These are phyloP conservation scores for Salvelinus sp. DNA, from an alignment of 2,113 vertebrate species.

Conservation along the genomic window DNA sequence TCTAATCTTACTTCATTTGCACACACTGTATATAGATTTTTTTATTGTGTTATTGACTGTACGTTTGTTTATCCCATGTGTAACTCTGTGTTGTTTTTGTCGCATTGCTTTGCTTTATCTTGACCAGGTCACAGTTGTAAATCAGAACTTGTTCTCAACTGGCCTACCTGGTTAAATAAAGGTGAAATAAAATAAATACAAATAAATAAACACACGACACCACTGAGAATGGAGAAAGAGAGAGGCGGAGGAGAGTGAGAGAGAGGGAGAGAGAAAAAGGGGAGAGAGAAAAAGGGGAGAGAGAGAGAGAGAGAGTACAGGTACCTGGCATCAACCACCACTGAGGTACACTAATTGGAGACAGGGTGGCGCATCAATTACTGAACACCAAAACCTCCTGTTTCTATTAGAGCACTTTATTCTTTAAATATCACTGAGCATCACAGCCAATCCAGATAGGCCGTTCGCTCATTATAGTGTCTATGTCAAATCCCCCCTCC, in stretches of 20 bases:
- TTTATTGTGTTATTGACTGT: too few relatives aligned
- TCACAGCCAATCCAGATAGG: slow-evolving; percentile 29
- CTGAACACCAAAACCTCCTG: slow-evolving; percentile 24
- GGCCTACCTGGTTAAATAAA: too few relatives aligned
- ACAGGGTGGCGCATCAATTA: slow-evolving; percentile 43
- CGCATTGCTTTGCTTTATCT: too few relatives aligned
- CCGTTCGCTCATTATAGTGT: slow-evolving; percentile 42
- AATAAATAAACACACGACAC: too few relatives aligned
- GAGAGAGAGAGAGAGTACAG: not conserved
- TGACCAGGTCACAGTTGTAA: too few relatives aligned
- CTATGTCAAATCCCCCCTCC: slow-evolving; percentile 4
- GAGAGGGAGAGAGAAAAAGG: not conserved
- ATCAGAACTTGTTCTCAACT: too few relatives aligned
- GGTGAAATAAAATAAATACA: too few relatives aligned
- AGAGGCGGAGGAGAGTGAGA: not conserved
- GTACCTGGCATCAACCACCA: not conserved
- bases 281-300: not conserved
- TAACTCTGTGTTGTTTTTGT: too few relatives aligned
- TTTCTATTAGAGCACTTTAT: slow-evolving; percentile 23
- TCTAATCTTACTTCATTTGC: too few relatives aligned
- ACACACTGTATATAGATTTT: too few relatives aligned
- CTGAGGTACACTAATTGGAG: slow-evolving; percentile 41
- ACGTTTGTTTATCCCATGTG: too few relatives aligned
- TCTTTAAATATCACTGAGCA: slow-evolving; percentile 3
- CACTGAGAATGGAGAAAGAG: too few relatives aligned